A percentile compares a stretch with the other conserved stretches of the same genome.
Evolutionary conservation across 2,113 vertebrate species (phyloP).

Genomic region (Condylura cristata): DNA sequence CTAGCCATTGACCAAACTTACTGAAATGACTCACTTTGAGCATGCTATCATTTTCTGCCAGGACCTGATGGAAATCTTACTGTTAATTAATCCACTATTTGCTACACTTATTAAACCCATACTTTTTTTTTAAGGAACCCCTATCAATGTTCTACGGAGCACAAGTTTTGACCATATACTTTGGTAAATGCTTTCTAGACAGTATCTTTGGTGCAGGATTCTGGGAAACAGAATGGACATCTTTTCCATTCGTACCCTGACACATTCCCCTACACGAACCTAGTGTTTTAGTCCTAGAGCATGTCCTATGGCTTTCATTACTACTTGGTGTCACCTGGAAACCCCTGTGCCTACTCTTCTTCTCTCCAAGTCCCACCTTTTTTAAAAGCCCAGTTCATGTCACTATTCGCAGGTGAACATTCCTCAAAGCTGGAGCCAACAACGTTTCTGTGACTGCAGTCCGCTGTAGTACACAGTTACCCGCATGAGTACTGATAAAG

Average conservation of each 20-base stretch:
- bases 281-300: not conserved
- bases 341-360: not conserved
- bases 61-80: not conserved
- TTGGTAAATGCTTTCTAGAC: not conserved
- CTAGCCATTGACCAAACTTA: not conserved
- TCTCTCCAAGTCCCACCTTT: not conserved
- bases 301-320: not conserved
- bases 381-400: not conserved
- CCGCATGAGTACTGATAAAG: not conserved
- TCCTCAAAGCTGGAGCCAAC: not conserved
- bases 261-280: not conserved
- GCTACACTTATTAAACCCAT: not conserved
- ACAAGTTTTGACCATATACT: not conserved
- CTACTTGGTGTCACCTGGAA: not conserved
- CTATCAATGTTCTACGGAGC: not conserved
- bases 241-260: not conserved
- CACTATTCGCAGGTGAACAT: not conserved
- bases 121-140: not conserved
- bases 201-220: not conserved
- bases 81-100: not conserved
- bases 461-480: rapidly evolving
- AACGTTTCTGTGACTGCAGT: not conserved
- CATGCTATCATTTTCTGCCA: not conserved
- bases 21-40: not conserved
- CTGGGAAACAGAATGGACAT: not conserved